Base-by-base conservation (phyloP, 2,888 invertebrate genomes). In the Uloborus plumipes region DNA sequence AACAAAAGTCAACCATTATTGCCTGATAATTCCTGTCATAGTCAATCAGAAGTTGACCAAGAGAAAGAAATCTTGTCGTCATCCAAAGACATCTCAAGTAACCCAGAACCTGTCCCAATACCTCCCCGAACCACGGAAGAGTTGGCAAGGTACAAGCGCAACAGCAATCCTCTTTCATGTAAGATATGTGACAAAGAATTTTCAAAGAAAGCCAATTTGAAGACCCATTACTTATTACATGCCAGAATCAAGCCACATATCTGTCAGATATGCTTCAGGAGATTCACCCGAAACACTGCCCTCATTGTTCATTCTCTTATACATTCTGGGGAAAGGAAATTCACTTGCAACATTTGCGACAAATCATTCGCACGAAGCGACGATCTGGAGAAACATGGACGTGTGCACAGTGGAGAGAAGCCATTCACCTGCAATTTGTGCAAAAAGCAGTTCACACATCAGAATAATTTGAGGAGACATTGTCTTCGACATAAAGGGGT, bases 181-280 rank as follows among this genome's bases (percentile, higher is more conserved):
- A 51, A 79, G 3, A 55, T 73, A 22, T 79, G 79, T 49, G 18
- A 26, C n/a, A 79, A 67, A 61, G 61, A 50, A 47, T 79, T 73
- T 22, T 49, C 62, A 1, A 73, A 67, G 15, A 79, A 69, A 47
- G 53, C 15, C 26, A 71, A 67, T 15, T 22, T 79, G 16, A 49
- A 71, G 6, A 69, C 66, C 26, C 79, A 79, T 62, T 69, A 50
- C 6, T 59, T 72, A 6, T 47, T 73, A 22, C 79, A 79, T 51
- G 53, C 72, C 15, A 67, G 73, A 1, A 55, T 79, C 6, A 79
- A 79, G 15, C 79, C 79, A 14, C 73, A 62, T 49, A 55, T 50
- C 15, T 79, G 79, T 79, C 67, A 79, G 49, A 67, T 73, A 20
- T 79, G 79, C 31, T 26, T 31, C 31, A 73, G 69, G 67, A 62